Evolutionary conservation across 2,113 vertebrate species (phyloP), one percentile per base, ranked within the genome.

Genomic region (Thomomys bottae): DNA sequence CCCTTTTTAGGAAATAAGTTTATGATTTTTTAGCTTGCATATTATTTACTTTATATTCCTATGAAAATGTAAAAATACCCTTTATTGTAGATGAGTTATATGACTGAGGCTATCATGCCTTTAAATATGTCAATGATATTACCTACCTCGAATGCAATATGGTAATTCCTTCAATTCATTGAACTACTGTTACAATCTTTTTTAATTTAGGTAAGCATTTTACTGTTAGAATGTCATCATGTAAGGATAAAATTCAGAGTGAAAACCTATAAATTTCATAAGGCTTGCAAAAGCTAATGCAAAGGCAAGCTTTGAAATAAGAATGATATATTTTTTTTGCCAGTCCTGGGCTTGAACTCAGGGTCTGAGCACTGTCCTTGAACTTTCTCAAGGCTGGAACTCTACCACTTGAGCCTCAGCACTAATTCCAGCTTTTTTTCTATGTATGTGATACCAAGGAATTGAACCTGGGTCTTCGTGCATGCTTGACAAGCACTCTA

Each of bases 81-180:
- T 71, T 91, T 66, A 36, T 81, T 79, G 36, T 89, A 89, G 84
- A 49, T 59, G 8, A 61, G 59, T 2, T 17, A 18, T 82, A 83
- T 73, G n/a, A 8, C 0, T 42, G 68, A 90, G 86, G 2, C 34
- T 87, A 61, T 75, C 20, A 21, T 36, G 17, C 34, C 0, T 40
- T 93, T 93, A 63, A 91, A 63, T 87, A 93, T 84, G 45, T 84
- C 77, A 90, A 0, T 88, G 7, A 49, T 88, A 71, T 67, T 77
- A 54, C 3, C 17, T 8, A 49, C 11, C 10, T 67, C 70, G 26
- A 84, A 84, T 72, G 4, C 10, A 70, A 80, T 28, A 42, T 11
- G 61, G 64, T 71, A 28, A 57, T 89, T 83, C 82, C 30, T 28
- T 77, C 1, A 70, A n/a, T 63, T 87, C 18, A 78, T 4, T 76